Evolutionary conservation across 1,140 invertebrate genomes (phyloP).

Genomic region (Nebria ingens): DNA sequence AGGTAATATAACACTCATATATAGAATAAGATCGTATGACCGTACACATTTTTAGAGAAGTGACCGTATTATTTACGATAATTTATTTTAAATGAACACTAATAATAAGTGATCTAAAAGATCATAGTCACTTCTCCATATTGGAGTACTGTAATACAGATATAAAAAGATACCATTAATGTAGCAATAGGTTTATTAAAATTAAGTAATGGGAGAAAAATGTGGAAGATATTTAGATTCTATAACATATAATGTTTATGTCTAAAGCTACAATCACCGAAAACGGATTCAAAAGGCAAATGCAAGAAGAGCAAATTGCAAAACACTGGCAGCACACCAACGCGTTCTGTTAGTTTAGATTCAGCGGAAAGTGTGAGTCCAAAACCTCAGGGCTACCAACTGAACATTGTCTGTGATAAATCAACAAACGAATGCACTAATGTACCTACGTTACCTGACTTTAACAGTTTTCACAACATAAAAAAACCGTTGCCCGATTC

Average conservation of each 20-base stretch:
- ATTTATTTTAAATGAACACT: too few relatives aligned
- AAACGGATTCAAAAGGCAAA: conserved; percentile 14
- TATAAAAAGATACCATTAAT: too few relatives aligned
- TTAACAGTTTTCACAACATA: conserved; percentile 31
- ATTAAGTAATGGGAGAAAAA: too few relatives aligned
- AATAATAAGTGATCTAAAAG: too few relatives aligned
- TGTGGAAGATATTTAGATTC: too few relatives aligned
- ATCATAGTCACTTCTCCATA: too few relatives aligned
- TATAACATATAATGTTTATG: conserved; percentile 1
- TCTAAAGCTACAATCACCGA: conserved; percentile 18
- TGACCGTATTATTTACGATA: too few relatives aligned
- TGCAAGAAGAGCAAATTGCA: conserved; percentile 13
- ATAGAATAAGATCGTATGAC: neutral
- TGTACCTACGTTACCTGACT: conserved; percentile 34
- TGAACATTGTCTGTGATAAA: conserved; percentile 32
- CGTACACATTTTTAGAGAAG: too few relatives aligned
- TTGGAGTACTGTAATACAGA: too few relatives aligned
- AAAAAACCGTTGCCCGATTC: neutral
- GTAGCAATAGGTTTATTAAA: too few relatives aligned
- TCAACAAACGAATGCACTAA: conserved; percentile 28
- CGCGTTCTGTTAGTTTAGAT: conserved; percentile 13
- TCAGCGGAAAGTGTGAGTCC: neutral
- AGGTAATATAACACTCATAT: conserved; percentile 33
- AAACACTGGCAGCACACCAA: conserved; percentile 16
- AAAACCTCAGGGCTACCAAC: conserved; percentile 25